Evolutionary conservation across 2,113 vertebrate genomes (phyloP).

Genomic region (Herpetotheres cachinnans): DNA sequence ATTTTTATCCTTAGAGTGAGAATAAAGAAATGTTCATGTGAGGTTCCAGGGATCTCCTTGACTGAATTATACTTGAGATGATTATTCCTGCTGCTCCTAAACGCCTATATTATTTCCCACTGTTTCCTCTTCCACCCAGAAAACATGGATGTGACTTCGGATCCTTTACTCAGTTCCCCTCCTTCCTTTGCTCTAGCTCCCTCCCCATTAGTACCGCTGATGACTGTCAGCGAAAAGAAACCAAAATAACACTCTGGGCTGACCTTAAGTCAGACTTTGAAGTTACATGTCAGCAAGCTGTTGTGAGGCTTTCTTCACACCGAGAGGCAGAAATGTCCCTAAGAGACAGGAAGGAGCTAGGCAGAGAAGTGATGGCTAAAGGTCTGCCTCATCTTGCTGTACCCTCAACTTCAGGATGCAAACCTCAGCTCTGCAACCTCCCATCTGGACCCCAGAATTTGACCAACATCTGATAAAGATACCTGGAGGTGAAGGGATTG

Average conservation of each 20-base stretch:
- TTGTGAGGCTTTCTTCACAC: not conserved
- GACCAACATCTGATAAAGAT: not conserved
- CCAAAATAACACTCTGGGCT: not conserved
- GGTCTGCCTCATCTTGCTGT: not conserved
- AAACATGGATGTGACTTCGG: not conserved
- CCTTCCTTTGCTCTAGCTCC: not conserved
- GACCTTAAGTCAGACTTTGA: not conserved
- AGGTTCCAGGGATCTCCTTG: not conserved
- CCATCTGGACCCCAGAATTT: not conserved
- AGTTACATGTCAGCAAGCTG: not conserved
- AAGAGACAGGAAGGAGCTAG: not conserved
- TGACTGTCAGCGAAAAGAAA: not conserved
- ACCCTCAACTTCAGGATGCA: not conserved
- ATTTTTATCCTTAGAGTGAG: not conserved
- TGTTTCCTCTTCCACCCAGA: not conserved
- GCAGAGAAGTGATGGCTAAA: not conserved
- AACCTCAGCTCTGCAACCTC: not conserved
- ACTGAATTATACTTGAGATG: not conserved
- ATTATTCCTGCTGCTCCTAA: not conserved
- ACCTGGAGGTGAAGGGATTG: not conserved
- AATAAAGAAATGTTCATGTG: not conserved
- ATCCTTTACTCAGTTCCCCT: not conserved
- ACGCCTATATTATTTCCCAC: not conserved
- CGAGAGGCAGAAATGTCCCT: accelerated
- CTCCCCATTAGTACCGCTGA: not conserved